Conservation (phyloP, 1,140 invertebrate species). For the Eueides isabella region DNA sequence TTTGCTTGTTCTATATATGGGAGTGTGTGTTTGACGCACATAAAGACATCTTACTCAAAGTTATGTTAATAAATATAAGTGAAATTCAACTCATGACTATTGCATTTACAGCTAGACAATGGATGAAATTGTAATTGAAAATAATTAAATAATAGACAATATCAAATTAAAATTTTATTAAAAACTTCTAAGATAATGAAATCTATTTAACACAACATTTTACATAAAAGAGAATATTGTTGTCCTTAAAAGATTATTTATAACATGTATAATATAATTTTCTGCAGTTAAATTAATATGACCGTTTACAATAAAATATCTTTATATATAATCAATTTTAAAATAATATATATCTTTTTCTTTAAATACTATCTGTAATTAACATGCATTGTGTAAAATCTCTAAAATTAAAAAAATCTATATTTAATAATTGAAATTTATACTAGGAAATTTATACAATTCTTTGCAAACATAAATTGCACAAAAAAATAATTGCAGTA, state of each 20-base stretch:
- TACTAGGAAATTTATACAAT: constrained; percentile 2
- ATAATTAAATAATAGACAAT: not conserved
- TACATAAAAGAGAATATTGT: not conserved
- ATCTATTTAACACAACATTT: constrained; percentile 1
- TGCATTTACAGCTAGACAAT: too few species aligned
- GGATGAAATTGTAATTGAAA: not conserved
- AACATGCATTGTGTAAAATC: not conserved
- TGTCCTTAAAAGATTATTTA: not conserved
- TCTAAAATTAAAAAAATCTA: not conserved
- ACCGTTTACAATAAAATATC: not conserved
- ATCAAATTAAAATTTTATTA: not conserved
- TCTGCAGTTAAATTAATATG: not conserved
- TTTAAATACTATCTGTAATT: too few species aligned
- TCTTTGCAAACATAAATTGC: not conserved
- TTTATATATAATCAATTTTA: not conserved
- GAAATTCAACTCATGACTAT: too few species aligned
- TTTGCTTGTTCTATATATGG: too few species aligned
- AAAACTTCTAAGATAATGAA: not conserved
- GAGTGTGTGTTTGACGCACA: too few species aligned
- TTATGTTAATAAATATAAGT: too few species aligned
- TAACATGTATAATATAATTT: not conserved
- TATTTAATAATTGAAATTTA: not conserved
- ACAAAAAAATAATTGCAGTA: not conserved
- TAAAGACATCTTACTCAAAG: too few species aligned
- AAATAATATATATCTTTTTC: not conserved